Conservation (phyloP, 2,888 invertebrate genomes). For the Nematopogon swammerdamellus region DNA sequence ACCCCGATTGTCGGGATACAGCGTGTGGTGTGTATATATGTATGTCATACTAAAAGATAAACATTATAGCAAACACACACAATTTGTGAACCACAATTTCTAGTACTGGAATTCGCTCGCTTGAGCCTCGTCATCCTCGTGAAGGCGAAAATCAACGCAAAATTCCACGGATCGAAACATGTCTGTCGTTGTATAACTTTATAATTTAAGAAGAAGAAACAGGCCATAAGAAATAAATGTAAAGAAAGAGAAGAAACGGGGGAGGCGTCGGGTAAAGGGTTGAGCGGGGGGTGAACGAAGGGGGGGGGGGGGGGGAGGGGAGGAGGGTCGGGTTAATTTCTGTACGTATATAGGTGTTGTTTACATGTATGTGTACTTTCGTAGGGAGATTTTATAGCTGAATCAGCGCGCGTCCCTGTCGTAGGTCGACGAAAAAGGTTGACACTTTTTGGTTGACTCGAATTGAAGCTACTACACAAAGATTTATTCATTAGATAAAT, state of each 20-base stretch:
- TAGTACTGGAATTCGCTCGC: too few species aligned
- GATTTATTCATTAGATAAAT: too few species aligned
- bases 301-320: too few species aligned
- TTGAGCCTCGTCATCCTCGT: too few species aligned
- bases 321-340: not conserved
- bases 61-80: too few species aligned
- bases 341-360: not conserved
- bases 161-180: constrained; percentile 22
- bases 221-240: constrained; percentile 59
- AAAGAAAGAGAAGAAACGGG: constrained; percentile 53
- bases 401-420: not conserved
- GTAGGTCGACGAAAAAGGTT: not conserved
- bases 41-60: too few species aligned
- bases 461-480: too few species aligned
- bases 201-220: constrained; percentile 59
- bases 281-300: constrained; percentile 33
- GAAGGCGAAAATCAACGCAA: too few species aligned
- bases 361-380: not conserved
- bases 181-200: constrained; percentile 28
- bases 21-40: too few species aligned
- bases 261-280: constrained; percentile 51
- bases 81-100: too few species aligned
- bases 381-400: not conserved
- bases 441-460: too few species aligned
- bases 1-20: too few species aligned